A percentile compares a stretch with the other conserved stretches of the same genome.
Evolutionary conservation across 2,113 vertebrate genomes (phyloP).

Genomic region (Toxostoma redivivum): DNA sequence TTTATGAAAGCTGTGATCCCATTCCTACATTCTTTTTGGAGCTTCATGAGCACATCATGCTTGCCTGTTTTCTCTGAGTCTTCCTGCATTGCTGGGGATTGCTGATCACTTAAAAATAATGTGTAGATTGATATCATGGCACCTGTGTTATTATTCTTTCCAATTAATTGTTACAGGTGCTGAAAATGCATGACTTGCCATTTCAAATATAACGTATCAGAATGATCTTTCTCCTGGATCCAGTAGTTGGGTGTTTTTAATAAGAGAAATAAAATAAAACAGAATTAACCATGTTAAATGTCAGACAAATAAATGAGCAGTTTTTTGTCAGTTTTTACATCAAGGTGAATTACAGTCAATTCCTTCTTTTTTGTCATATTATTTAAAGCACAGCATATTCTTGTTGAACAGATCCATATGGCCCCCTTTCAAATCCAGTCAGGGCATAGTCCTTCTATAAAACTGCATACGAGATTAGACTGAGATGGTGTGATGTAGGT

Average conservation of each 20-base stretch:
- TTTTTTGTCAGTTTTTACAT: background rate
- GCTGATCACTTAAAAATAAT: background rate
- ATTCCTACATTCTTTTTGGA: background rate
- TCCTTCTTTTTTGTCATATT: background rate
- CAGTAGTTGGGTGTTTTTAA: rapidly evolving
- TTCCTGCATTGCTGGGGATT: background rate
- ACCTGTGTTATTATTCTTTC: background rate
- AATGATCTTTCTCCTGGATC: background rate
- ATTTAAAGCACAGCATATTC: background rate
- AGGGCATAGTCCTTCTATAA: background rate
- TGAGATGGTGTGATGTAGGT: background rate
- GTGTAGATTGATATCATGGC: background rate
- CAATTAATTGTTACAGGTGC: background rate
- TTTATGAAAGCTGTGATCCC: background rate
- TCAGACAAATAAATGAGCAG: background rate
- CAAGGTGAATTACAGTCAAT: background rate
- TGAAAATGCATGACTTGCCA: background rate
- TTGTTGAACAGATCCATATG: background rate
- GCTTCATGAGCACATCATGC: background rate
- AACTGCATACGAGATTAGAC: background rate
- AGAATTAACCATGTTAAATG: background rate
- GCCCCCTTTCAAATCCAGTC: background rate
- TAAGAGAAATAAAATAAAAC: background rate
- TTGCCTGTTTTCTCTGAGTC: background rate
- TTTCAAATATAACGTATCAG: background rate